Evolutionary conservation across 2,113 vertebrate genomes (phyloP).

Genomic region (Charina bottae): DNA sequence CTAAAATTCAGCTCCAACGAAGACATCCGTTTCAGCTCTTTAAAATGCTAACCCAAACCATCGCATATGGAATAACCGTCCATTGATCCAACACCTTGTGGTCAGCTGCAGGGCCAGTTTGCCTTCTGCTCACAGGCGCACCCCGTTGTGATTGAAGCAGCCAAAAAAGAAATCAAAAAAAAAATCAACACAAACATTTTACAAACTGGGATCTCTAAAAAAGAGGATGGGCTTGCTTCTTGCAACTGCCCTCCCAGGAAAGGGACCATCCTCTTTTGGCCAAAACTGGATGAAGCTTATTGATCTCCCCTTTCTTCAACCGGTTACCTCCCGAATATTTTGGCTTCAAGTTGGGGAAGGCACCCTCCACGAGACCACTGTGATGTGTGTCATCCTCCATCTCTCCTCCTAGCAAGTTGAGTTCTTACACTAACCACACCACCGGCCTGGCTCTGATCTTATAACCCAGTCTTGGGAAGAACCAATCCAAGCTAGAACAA

Average conservation of each 20-base stretch:
- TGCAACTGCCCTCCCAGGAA: not conserved
- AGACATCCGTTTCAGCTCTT: not conserved
- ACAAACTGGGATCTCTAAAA: not conserved
- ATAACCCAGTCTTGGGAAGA: too few relatives aligned
- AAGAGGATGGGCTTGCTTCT: not conserved
- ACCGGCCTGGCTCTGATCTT: too few relatives aligned
- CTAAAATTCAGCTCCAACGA: not conserved
- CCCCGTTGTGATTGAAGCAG: not conserved
- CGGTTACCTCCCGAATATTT: not conserved
- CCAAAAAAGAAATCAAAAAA: not conserved
- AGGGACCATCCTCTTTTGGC: not conserved
- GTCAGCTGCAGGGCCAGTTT: not conserved
- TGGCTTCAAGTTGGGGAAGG: not conserved
- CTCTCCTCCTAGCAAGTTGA: too few relatives aligned
- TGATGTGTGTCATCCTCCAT: too few relatives aligned
- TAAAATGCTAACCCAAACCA: not conserved
- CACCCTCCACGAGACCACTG: too few relatives aligned
- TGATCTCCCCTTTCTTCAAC: not conserved
- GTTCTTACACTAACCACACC: too few relatives aligned
- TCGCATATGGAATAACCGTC: not conserved
- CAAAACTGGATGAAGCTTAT: not conserved
- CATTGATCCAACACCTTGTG: not conserved
- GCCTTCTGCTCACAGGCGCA: not conserved
- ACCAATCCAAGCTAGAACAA: too few relatives aligned
- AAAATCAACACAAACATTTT: not conserved